Base-by-base conservation (phyloP, 2,797 vertebrate species). In the Psittacula echo region DNA sequence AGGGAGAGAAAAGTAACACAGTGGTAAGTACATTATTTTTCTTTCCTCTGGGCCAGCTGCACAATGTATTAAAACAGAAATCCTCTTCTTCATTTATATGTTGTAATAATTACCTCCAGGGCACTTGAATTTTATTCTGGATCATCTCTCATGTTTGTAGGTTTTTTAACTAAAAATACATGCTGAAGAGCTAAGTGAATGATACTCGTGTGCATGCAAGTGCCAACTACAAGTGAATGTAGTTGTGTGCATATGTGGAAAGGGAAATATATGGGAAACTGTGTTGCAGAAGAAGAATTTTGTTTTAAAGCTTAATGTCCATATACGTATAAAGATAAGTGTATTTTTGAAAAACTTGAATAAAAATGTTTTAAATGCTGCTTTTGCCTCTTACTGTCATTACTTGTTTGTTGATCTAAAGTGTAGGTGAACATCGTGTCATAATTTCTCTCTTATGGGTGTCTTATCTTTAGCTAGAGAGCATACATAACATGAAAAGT, bases 1-100 rank as follows among this genome's bases (percentile, higher is more conserved):
- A 98, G 97, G 97, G 97, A 98, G 90, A 96, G 96, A 95, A 97
- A 97, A 94, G 94, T 96, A 97, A 96, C 90, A 91, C 95, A 96
- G 96, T 95, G 98, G 98, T 98, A 97, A 98, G 98, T 97, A 89
- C 4, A 1, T 68, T 68, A 24, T 94, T 91, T 71, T 94, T 93
- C 26, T 89, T 91, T 80, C 53, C 8, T 94, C 62, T 95, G 37
- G 53, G 89, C 67, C 17, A 90, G 26, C 26, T 60, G 12, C 29
- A 73, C 42, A 17, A 26, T 66, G 4, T 73, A 21, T 85, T 70
- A 58, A 91, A 93, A 67, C 30, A 51, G 9, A 92, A 82, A 61
- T 51, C 2, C 3, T 74, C 12, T 65, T 90, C 7, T 51, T 51
- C 71, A 53, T 83, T 93, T 3, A 7, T 75, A 12, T 39, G 29